Base-by-base conservation (phyloP, 2,888 invertebrate genomes). In the Noctua janthe region DNA sequence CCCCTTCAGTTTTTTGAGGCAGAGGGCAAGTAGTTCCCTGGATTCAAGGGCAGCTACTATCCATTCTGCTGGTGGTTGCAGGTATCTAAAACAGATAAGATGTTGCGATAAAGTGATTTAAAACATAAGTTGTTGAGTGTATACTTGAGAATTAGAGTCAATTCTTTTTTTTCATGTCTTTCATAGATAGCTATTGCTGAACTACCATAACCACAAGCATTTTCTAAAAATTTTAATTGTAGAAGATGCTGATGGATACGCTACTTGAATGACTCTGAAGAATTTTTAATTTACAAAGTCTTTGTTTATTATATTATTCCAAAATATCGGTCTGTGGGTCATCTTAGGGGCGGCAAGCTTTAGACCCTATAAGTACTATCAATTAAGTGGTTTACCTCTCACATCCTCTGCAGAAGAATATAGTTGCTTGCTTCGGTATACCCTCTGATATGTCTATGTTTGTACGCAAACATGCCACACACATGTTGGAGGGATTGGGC, bases 401-500 rank as follows among this genome's bases (percentile, higher is more conserved):
- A 96, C 99, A 99, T 85, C 98, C 98, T 92, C 98, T 98, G 92
- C 99, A 99, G 94, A 99, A 99, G 91, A 99, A 98, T 23, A 99
- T 93, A 0, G 98, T 98, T 0, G 98, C 98, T 96, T 99, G 99
- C 94, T 99, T 99, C 0, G 99, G 99, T 93, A 99, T 99, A 51
- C 98, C 99, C 93, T 99, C 99, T 2, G 99, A 99, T 79, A 99
- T 99, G 92, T 99, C 99, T 7, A 99, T 98, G 92, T 98, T 98
- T 56, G 98, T 98, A 67, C 99, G 97, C 62, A 99, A 95, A 95
- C 99, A 99, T 39, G 98, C 98, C 1, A 99, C 99, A 95, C 99
- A 99, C 99, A 99, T 99, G 95, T 99, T 99, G 0, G 99, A 98
- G 4, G 99, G 99, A 97, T 99, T 99, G 54, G 99, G 98, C 91